Base-by-base conservation (phyloP, 2,113 vertebrate species). In the Catharus bicknelli region DNA sequence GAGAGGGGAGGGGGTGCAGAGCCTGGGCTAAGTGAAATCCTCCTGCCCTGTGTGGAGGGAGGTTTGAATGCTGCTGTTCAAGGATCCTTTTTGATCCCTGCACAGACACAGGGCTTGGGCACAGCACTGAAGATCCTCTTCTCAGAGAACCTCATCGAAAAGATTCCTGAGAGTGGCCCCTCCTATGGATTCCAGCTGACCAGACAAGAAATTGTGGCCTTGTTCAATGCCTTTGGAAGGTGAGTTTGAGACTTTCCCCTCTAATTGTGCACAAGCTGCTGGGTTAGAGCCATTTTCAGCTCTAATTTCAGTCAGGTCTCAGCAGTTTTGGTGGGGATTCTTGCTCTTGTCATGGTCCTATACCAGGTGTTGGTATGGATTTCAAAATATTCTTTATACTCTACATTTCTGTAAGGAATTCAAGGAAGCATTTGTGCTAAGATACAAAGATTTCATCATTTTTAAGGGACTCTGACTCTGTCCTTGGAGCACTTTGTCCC, bases 151-250 rank as follows among this genome's bases (percentile, higher is more conserved):
- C 96, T 99, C 94, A 99, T 99, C 29, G 98, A 98, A 69, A 98
- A 96, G 79, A 97, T 99, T 59, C 98, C 98, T 7, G 97, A 97
- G 69, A 98, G 97, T 6, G 97, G 97, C 62, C 92, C 95, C n/a
- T 97, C 95, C 48, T 98, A 98, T 16, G 96, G 97, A 27, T 99
- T 99, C 96, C 98, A 98, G 94, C 98, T 99, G 69, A 99, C 96
- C 47, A 98, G 99, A 68, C 99, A 99, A 95, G 99, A 99, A 96
- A 98, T 99, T 6, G 98, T 99, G 69, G 98, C 99, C 42, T 97
- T 99, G 75, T 97, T 99, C 88, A 99, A 99, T 70, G 99, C 99
- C 80, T 99, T 99, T 73, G 99, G 99, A 91, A 98, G 99, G 99
- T 99, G 81, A 95, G 97, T 92, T 53, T 62, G 66, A 86, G 74